Percentiles rank a stretch among this genome's conserved stretches.
phyloP scores from a whole-genome alignment of 2,888 invertebrate species.

The Calliopum simillimum region DNA sequence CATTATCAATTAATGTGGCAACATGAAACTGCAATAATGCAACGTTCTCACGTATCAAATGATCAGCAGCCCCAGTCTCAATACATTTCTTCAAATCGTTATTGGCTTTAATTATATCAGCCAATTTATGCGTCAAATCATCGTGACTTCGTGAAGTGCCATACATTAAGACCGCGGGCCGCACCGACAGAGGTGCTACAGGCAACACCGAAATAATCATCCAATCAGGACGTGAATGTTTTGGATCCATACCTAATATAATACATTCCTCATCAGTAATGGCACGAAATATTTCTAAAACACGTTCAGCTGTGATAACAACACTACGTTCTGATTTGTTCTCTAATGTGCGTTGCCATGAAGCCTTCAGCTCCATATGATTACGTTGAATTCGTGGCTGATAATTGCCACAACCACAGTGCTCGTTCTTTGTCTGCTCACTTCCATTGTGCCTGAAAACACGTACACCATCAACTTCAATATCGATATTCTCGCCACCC shows the following conservation, averaged over 20 bases:
- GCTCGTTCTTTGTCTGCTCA: constrained; percentile 50
- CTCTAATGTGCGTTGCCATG: constrained; percentile 95
- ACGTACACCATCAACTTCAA: constrained; percentile 6
- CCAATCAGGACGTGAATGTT: constrained; percentile 96
- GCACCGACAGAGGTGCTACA: constrained; percentile 91
- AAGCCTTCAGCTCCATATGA: constrained; percentile 90
- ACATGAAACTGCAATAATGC: constrained; percentile 76
- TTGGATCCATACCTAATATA: constrained; percentile 91
- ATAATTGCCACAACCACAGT: constrained; percentile 71
- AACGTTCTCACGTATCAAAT: constrained; percentile 73
- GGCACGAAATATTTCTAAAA: constrained; percentile 92
- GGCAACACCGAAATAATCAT: constrained; percentile 91
- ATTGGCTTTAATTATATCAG: constrained; percentile 76
- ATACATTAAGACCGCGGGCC: constrained; percentile 96
- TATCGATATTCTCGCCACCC: constrained; percentile 95
- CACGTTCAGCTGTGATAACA: constrained; percentile 89
- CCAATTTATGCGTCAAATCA: constrained; percentile 76
- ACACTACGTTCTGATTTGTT: constrained; percentile 90
- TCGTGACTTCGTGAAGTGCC: constrained; percentile 72
- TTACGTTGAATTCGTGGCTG: constrained; percentile 88
- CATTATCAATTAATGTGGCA: constrained; percentile 75
- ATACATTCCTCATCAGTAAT: constrained; percentile 94
- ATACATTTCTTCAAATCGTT: constrained; percentile 73
- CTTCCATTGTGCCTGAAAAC: constrained; percentile 70
- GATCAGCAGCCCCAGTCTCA: constrained; percentile 74